Conservation (phyloP, 1,140 invertebrate genomes). For the Harpegnathos saltator region DNA sequence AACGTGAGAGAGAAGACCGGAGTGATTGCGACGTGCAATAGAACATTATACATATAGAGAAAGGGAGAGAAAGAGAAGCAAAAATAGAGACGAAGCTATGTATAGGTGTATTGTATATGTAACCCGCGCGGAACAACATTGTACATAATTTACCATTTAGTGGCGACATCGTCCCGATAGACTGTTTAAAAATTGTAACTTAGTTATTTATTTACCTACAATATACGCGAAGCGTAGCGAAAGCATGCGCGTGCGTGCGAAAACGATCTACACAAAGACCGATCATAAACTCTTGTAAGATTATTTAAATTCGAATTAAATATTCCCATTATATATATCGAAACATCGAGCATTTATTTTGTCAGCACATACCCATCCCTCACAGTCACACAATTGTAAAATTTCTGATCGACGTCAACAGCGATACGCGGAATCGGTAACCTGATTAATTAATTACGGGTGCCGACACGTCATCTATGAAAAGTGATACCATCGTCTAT, state of each 20-base stretch:
- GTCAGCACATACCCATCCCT: slow-evolving; percentile 30
- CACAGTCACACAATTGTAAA: slow-evolving; percentile 11
- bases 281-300: slow-evolving; percentile 77
- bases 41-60: slow-evolving; percentile 76
- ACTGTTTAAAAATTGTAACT: slow-evolving; percentile 85
- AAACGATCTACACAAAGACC: slow-evolving; percentile 68
- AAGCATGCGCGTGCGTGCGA: slow-evolving; percentile 53
- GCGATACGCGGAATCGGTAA: slow-evolving; percentile 6
- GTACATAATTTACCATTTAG: slow-evolving; percentile 82
- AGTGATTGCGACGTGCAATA: slow-evolving; percentile 84
- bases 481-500: too few relatives aligned
- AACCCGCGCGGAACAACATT: slow-evolving; percentile 72
- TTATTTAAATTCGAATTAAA: slow-evolving; percentile 85
- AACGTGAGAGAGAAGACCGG: slow-evolving; percentile 57
- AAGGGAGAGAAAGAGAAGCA: slow-evolving; percentile 37
- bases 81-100: slow-evolving; percentile 71
- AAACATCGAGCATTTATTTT: slow-evolving; percentile 64
- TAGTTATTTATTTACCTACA: slow-evolving; percentile 86
- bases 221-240: slow-evolving; percentile 65
- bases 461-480: slow-evolving; percentile 22
- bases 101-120: slow-evolving; percentile 74
- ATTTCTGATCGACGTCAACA: background rate
- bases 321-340: slow-evolving; percentile 81
- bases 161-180: slow-evolving; percentile 82
- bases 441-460: slow-evolving; percentile 44